Conservation (phyloP, 53 echinoderm and acorn worm genomes). For the Temnopleurus reevesii region DNA sequence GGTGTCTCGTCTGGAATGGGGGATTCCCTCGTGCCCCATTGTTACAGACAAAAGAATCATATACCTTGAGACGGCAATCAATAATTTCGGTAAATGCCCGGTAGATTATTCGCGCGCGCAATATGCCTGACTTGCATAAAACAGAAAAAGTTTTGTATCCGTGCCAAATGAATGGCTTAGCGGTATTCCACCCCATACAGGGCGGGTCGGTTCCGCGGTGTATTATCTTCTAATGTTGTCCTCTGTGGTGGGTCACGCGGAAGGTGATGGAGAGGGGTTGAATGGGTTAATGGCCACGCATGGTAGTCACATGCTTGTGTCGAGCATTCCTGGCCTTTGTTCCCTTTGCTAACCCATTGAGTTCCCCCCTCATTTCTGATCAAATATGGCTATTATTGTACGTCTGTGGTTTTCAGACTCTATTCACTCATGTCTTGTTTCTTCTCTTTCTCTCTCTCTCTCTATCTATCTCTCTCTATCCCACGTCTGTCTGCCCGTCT, state of each 20-base stretch:
- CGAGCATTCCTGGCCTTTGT: conserved; percentile 39
- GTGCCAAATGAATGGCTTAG: neutral
- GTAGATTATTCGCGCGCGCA: neutral
- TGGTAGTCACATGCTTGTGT: conserved; percentile 32
- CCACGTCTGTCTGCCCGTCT: neutral
- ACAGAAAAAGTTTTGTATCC: neutral
- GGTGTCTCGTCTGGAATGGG: neutral
- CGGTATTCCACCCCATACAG: neutral
- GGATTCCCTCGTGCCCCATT: neutral
- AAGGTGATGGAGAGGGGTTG: neutral
- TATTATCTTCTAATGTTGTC: neutral
- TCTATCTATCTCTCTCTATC: neutral
- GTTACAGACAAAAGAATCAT: conserved; percentile 17
- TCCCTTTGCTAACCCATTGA: neutral
- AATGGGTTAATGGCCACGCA: conserved; percentile 44
- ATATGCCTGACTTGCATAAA: neutral
- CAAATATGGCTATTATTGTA: conserved; percentile 3
- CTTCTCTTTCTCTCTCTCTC: conserved; percentile 14
- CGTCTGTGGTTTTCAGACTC: neutral
- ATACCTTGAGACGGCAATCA: neutral
- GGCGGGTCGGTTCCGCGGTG: neutral
- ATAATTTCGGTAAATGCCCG: conserved; percentile 4
- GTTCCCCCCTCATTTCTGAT: neutral
- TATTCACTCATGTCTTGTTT: neutral
- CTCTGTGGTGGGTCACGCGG: neutral